phyloP scores from a whole-genome alignment of 2,113 vertebrate species.

The Cygnus buccinator region DNA sequence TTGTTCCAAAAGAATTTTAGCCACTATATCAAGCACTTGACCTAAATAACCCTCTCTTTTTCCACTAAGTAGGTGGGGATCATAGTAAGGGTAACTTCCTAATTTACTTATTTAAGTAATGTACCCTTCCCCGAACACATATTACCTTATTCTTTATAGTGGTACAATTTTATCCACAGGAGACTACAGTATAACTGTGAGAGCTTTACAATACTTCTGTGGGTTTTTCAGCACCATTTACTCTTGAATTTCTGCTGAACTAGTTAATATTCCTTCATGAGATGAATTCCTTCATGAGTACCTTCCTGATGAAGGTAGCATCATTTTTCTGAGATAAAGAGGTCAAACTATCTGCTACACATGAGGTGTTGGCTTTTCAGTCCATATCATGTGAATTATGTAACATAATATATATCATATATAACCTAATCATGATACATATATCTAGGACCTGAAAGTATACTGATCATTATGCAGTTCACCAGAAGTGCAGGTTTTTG shows the following conservation, averaged over 20 bases:
- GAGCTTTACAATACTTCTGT: background rate
- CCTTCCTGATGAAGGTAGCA: background rate
- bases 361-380: background rate
- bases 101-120: background rate
- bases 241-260: background rate
- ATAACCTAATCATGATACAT: background rate
- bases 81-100: background rate
- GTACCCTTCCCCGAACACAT: background rate
- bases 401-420: background rate
- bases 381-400: background rate
- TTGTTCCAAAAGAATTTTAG: background rate
- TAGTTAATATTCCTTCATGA: background rate
- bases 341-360: background rate
- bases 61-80: background rate
- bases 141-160: background rate
- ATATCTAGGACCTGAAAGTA: background rate
- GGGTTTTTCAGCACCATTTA: background rate
- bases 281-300: background rate
- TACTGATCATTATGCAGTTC: background rate
- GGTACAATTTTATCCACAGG: background rate
- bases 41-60: background rate
- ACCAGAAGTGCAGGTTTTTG: background rate
- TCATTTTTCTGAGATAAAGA: background rate
- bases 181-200: background rate
- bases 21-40: background rate